These are phyloP conservation scores for Pagetopsis macropterus DNA, from an alignment of 2,797 vertebrate species.

Conservation along the genomic window DNA sequence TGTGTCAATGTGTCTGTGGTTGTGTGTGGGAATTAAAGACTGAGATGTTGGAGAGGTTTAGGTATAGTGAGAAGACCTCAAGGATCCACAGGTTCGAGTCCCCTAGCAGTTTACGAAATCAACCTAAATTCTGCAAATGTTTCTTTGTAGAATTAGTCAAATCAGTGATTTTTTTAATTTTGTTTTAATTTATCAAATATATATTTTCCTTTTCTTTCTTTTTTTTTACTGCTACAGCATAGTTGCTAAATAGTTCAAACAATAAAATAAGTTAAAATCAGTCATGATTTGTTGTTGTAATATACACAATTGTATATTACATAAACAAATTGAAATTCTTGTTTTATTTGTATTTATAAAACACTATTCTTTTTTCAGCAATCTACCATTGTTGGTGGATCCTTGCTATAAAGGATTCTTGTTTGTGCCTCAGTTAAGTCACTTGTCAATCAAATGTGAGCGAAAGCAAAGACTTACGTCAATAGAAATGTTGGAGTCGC, in stretches of 20 bases:
- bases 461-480: neutral
- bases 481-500: neutral
- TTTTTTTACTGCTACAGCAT: no score
- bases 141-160: neutral
- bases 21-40: constrained; percentile 4
- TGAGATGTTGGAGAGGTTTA: constrained; percentile 1
- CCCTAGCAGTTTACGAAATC: constrained; percentile 1
- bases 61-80: neutral
- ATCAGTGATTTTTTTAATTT: no score
- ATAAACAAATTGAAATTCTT: no score
- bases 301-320: no score
- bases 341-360: no score
- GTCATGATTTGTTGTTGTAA: no score
- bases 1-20: neutral
- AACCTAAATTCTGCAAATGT: constrained; percentile 3
- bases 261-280: no score
- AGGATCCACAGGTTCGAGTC: constrained; percentile 1
- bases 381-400: neutral
- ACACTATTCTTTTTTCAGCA: no score
- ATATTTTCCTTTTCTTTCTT: no score
- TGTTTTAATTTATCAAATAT: no score
- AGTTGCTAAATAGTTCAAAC: no score
- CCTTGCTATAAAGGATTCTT: neutral
- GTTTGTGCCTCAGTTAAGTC: constrained; percentile 7
- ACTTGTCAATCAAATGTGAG: neutral